Evolutionary conservation across 2,113 vertebrate genomes (phyloP), one percentile per base, ranked within the genome.

Genomic region (Myotis yumanensis): DNA sequence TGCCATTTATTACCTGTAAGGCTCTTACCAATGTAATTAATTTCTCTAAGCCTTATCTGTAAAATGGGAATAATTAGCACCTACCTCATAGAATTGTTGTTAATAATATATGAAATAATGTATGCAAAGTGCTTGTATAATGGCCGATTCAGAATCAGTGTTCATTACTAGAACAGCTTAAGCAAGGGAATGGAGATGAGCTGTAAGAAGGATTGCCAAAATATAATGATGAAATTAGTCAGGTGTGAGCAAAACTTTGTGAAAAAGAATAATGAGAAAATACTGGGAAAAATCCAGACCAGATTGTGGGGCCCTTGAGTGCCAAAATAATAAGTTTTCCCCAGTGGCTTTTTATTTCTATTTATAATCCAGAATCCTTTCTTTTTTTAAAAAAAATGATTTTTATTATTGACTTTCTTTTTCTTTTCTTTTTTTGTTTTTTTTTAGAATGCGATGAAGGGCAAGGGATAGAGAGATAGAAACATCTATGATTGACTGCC

Each of bases 181-280:
- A 75, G 68, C 62, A 90, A 62, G 85, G 51, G 46, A 73, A 40
- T 7, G 46, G 52, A 59, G 46, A 94, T 87, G 40, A 89, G 37
- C 25, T 46, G 4, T 30, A 23, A 82, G 54, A 85, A 59, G 37
- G 30, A 71, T 37, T 57, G 35, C 16, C 84, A 64, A 52, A 81
- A 83, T 68, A 89, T 18, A 52, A 28, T 17, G 23, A 93, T 86
- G 40, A 72, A 80, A 35, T 72, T 35, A 92, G 16, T 84, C 40
- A 51, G 62, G 22, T 57, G 79, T 79, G 80, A 89, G 54, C 35
- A 89, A 91, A 81, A 59, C 57, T 91, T 72, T 86, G 28, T 68
- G 12, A 14, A 76, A 93, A 94, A 90, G 46, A 88, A 20, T 73
- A 79, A 79, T 28, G 30, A 87, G 11, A 89, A 88, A 89, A 93